These are phyloP conservation scores for Petaurus breviceps DNA, from an alignment of 2,113 vertebrate genomes.

Conservation along the genomic window DNA sequence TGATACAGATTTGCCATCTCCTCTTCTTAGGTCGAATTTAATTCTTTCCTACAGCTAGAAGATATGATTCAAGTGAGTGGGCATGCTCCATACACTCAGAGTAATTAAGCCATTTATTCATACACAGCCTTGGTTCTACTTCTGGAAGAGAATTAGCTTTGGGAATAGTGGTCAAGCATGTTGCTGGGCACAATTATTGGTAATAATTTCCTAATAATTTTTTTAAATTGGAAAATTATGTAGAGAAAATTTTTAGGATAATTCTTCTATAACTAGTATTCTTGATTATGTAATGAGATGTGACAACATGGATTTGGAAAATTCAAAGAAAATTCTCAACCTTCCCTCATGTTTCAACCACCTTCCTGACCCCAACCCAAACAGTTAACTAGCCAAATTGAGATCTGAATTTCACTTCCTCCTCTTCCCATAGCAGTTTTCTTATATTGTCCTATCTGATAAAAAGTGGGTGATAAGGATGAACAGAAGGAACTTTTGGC, in stretches of 20 bases:
- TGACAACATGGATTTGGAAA: constrained; percentile 23
- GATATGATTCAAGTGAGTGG: background rate
- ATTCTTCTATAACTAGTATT: background rate
- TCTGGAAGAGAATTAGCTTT: background rate
- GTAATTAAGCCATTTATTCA: background rate
- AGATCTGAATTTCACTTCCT: background rate
- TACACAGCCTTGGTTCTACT: background rate
- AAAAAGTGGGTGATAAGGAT: background rate
- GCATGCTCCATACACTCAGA: rapidly evolving
- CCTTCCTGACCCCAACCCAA: background rate
- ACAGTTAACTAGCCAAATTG: background rate
- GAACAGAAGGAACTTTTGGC: background rate
- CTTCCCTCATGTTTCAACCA: constrained; percentile 39
- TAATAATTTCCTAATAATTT: background rate
- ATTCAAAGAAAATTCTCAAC: constrained; percentile 14
- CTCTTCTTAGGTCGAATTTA: background rate
- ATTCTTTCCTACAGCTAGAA: background rate
- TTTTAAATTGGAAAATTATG: background rate
- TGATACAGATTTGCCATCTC: background rate
- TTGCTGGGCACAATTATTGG: constrained; percentile 21
- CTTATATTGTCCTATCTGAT: background rate
- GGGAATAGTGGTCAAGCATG: background rate
- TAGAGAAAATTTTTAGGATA: background rate
- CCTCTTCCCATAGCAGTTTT: background rate
- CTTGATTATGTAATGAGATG: constrained; percentile 3